Evolutionary conservation across 2,113 vertebrate species (phyloP), one percentile per base, ranked within the genome.

Genomic region (Furnarius figulus): DNA sequence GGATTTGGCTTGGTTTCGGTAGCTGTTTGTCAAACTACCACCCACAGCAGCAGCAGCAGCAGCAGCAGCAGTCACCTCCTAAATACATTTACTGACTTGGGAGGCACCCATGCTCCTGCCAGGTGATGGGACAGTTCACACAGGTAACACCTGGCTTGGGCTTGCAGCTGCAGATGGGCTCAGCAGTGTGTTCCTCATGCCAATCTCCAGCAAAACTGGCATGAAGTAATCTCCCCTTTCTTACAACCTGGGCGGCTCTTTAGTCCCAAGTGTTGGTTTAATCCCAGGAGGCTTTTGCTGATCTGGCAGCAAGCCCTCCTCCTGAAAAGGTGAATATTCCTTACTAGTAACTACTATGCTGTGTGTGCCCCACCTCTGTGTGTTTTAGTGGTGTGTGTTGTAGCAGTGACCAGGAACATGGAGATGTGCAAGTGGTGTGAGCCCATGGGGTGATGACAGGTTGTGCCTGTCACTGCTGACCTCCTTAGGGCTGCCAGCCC

Each of bases 381-480:
- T 49, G 3, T 63, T 42, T 23, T 14, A 10, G 14, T 59, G 37
- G 22, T 10, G 1, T 23, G 82, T 89, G 28, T 75, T 50, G 6
- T 4, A 73, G 92, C 94, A 77, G 71, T 25, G 12, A 18, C 52
- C n/a, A 83, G 67, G 73, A 72, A 15, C 68, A 1, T 0, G 21
- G 65, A 19, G 23, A 56, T 0, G 3, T 39, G 40, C 4, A 35
- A 30, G 6, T 24, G 39, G 35, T 0, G 0, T 8, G 59, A 88
- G 24, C 46, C 67, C 39, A 7, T 25, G 21, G 40, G 47, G 20
- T 55, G 33, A 4, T 37, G 12, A 22, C 25, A 33, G 49, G 12
- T 17, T 25, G 39, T 89, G 5, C 73, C 70, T 72, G 49, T 44
- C 39, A 0, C 16, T 40, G 59, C 14, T 73, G 75, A 16, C 37